Base-by-base conservation (phyloP, 2,113 vertebrate genomes). In the Anser cygnoides region DNA sequence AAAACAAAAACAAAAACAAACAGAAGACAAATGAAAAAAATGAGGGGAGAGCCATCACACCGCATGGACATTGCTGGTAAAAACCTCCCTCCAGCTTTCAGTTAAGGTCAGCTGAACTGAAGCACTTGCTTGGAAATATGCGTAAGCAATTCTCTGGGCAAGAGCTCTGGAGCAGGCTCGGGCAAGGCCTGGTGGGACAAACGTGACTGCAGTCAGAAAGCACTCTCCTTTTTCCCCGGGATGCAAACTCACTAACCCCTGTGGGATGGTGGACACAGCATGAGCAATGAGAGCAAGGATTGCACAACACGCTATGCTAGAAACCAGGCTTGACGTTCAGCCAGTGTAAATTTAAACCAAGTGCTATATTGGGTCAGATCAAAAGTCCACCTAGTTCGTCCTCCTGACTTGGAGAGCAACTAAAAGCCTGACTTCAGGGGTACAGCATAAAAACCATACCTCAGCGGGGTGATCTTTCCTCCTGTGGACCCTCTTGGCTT, bases 291-390 rank as follows among this genome's bases (percentile, higher is more conserved):
- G 17, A 95, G 41, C 29, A 85, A 54, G 14, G 67, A 66, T 95
- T 95, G 84, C 84, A 90, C 87, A 96, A 96, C 23, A 57, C 3
- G 5, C 39, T 50, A 7, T 43, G 61, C 44, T 58, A 76, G 39
- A 92, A 93, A 82, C 25, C 13, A 91, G 89, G 54, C 63, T 94
- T 95, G 78, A 91, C 35, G 79, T 21, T 16, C n/a, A 91, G 93
- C 54, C 93, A 95, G 59, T 55, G 55, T 94, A 91, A 95, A 85
- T 87, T 84, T 89, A 55, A 83, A 79, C 66, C 39, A 72, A 92
- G 41, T 92, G 33, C 26, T 81, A 15, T n/a, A 66, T 39, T 90
- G 19, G 18, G 58, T 89, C 58, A 73, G 74, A 82, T 66, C 58
- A 66, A 76, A 93, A 92, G 81, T 85, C 49, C 41, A 85, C 39